These are phyloP conservation scores for Knipowitschia caucasica DNA, from an alignment of 2,797 vertebrate genomes.

Conservation along the genomic window DNA sequence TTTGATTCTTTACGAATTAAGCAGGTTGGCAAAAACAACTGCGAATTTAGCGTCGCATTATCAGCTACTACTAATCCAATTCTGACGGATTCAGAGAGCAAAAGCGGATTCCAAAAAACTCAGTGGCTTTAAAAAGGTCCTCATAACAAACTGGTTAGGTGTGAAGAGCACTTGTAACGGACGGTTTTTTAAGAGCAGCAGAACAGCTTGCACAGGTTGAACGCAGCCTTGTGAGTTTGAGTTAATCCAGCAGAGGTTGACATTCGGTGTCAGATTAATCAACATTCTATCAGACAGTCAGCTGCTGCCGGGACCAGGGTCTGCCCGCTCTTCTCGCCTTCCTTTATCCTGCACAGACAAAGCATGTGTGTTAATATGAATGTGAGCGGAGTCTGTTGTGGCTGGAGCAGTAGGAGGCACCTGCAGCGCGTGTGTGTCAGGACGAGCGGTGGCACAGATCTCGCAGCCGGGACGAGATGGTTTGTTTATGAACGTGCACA, in stretches of 20 bases:
- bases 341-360: conserved; percentile 60
- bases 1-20: neutral
- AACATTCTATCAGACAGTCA: conserved; percentile 57
- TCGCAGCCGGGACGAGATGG: conserved; percentile 88
- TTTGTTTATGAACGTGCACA: conserved; percentile 92
- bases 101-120: neutral
- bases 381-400: too few species aligned
- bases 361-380: neutral
- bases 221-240: conserved; percentile 14
- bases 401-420: conserved; percentile 39
- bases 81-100: neutral
- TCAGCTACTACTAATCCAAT: too few species aligned
- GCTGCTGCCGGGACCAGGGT: conserved; percentile 55
- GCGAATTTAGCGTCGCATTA: neutral
- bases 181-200: neutral
- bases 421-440: conserved; percentile 74
- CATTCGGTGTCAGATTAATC: conserved; percentile 21
- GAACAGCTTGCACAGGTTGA: neutral
- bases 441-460: conserved; percentile 83
- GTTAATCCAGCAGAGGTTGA: conserved; percentile 18
- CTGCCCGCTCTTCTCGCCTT: conserved; percentile 59
- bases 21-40: neutral
- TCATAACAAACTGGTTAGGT: too few species aligned
- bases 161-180: neutral
- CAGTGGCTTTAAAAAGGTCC: too few species aligned